Evolutionary conservation across 2,113 vertebrate species (phyloP).

Genomic region (Arvicanthis niloticus): DNA sequence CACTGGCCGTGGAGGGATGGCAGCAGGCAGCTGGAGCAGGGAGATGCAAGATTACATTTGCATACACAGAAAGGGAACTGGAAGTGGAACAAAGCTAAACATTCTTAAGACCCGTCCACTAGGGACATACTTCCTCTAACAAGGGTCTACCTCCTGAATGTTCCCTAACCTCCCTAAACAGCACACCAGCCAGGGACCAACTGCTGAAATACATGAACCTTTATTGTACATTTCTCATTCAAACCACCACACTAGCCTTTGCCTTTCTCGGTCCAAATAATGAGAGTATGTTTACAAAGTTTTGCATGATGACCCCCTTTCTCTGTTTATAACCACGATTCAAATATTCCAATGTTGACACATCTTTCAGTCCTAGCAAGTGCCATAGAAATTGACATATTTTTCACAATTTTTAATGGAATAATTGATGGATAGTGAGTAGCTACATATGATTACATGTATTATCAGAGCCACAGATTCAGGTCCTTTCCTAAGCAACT

Average conservation of each 20-base stretch:
- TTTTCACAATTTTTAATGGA: neutral
- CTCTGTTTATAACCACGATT: neutral
- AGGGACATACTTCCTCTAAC: neutral
- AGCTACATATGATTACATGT: too few relatives aligned
- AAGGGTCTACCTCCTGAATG: neutral
- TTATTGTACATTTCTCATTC: too few relatives aligned
- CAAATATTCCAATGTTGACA: slow-evolving; percentile 17
- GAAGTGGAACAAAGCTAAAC: neutral
- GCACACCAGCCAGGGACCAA: neutral
- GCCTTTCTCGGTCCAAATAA: neutral
- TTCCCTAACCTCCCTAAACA: neutral
- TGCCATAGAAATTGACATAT: neutral
- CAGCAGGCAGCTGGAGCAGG: neutral
- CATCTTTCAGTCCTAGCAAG: neutral
- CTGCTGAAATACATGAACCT: neutral
- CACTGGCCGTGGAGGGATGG: neutral
- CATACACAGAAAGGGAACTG: neutral
- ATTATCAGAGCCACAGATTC: neutral
- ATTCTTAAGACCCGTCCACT: neutral
- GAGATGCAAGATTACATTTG: neutral
- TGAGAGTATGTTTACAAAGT: neutral
- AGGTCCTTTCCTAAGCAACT: neutral
- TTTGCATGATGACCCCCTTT: neutral
- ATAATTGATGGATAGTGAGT: neutral
- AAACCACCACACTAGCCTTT: neutral